phyloP scores from a whole-genome alignment of 2,113 vertebrate species.

The Litocranius walleri region DNA sequence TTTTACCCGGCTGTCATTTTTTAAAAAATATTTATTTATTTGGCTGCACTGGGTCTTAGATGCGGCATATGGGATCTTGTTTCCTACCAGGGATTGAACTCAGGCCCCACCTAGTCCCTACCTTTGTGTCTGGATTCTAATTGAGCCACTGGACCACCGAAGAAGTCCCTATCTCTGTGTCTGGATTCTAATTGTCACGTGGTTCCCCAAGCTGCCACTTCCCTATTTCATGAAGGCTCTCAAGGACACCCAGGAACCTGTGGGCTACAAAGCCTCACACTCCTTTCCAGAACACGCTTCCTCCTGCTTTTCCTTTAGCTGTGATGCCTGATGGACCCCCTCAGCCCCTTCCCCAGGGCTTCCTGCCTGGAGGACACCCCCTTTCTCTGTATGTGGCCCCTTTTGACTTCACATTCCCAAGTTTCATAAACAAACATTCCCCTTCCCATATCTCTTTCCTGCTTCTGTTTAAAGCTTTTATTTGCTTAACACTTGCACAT shows the following conservation, averaged over 20 bases:
- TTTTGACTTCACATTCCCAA: neutral
- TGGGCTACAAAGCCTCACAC: accelerated
- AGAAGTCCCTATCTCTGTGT: neutral
- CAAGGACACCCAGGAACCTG: accelerated
- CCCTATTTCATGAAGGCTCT: neutral
- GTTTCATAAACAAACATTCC: neutral
- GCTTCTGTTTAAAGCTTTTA: neutral
- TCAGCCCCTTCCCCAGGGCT: neutral
- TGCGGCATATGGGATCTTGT: neutral
- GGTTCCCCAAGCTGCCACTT: accelerated
- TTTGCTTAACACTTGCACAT: neutral
- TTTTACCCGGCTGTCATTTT: neutral
- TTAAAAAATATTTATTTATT: neutral
- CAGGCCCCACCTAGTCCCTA: neutral
- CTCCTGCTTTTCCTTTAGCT: neutral
- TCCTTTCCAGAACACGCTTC: neutral
- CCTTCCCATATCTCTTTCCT: neutral
- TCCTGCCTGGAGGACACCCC: neutral
- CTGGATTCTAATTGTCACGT: neutral
- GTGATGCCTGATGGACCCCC: neutral
- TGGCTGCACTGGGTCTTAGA: neutral
- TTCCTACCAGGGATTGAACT: neutral
- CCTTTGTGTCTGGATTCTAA: neutral
- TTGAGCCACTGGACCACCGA: neutral
- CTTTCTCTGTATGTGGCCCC: neutral